Evolutionary conservation across 2,888 invertebrate genomes (phyloP).

Genomic region (Tineola bisselliella): DNA sequence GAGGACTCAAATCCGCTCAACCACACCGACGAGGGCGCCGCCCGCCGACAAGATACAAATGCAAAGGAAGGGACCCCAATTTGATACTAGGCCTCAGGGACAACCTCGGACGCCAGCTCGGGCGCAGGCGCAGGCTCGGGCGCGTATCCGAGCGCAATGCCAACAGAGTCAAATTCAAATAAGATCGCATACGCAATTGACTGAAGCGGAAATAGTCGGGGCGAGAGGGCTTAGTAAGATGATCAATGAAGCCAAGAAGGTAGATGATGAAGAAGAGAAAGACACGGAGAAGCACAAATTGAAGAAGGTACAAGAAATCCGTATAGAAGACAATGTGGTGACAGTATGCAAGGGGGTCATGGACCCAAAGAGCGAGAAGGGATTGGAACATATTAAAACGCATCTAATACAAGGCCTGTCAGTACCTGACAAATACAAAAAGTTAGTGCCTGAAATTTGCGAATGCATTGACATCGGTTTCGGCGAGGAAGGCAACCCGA

Average conservation of each 20-base stretch:
- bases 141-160: no score
- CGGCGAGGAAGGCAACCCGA: background rate
- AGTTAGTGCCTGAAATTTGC: constrained; percentile 52
- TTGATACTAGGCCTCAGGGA: no score
- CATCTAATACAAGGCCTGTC: constrained; percentile 50
- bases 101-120: no score
- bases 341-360: no score
- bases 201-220: constrained; percentile 50
- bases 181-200: constrained; percentile 23
- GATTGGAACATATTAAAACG: constrained; percentile 41
- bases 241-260: constrained; percentile 40
- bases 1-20: no score
- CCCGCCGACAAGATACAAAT: no score
- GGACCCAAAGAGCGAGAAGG: no score
- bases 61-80: no score
- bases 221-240: constrained; percentile 53
- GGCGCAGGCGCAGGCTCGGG: no score
- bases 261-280: background rate
- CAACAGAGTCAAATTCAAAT: no score
- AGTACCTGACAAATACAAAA: constrained; percentile 49
- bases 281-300: constrained; percentile 17
- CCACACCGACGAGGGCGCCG: no score
- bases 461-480: constrained; percentile 48
- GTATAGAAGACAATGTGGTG: constrained; percentile 19
- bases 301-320: no score